A percentile compares a stretch with the other conserved stretches of the same genome.
Evolutionary conservation across 2,113 vertebrate genomes (phyloP).

Genomic region (Rhegmatorhina hoffmannsi): DNA sequence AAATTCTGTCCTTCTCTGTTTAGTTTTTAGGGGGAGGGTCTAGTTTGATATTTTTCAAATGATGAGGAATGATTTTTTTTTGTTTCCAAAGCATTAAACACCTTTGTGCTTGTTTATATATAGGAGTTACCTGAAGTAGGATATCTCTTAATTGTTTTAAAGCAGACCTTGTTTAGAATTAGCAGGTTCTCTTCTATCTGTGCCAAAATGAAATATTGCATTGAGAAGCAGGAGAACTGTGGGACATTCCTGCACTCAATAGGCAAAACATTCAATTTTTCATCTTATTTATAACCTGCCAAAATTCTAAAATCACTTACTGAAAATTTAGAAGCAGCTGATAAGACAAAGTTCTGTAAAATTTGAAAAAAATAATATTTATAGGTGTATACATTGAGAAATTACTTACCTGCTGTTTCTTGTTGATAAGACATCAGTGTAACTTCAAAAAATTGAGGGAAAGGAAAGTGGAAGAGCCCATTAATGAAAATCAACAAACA

Average conservation of each 20-base stretch:
- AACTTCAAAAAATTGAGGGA: not conserved
- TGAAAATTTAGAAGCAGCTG: not conserved
- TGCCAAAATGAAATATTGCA: not conserved
- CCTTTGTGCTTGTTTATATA: not conserved
- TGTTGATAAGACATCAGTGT: not conserved
- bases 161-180: not conserved
- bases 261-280: not conserved
- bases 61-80: not conserved
- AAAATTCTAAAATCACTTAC: not conserved
- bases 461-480: not conserved
- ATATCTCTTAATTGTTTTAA: not conserved
- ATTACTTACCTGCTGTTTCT: not conserved
- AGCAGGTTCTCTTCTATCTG: not conserved
- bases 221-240: not conserved
- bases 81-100: not conserved
- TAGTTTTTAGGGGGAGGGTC: not conserved
- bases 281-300: not conserved
- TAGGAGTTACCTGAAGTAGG: not conserved
- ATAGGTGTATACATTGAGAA: not conserved
- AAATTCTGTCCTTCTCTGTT: not conserved
- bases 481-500: not conserved
- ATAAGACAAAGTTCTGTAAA: not conserved
- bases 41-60: not conserved
- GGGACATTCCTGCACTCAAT: not conserved
- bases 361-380: not conserved